Evolutionary conservation across 2,797 vertebrate genomes (phyloP).

Genomic region (Chelonia mydas): DNA sequence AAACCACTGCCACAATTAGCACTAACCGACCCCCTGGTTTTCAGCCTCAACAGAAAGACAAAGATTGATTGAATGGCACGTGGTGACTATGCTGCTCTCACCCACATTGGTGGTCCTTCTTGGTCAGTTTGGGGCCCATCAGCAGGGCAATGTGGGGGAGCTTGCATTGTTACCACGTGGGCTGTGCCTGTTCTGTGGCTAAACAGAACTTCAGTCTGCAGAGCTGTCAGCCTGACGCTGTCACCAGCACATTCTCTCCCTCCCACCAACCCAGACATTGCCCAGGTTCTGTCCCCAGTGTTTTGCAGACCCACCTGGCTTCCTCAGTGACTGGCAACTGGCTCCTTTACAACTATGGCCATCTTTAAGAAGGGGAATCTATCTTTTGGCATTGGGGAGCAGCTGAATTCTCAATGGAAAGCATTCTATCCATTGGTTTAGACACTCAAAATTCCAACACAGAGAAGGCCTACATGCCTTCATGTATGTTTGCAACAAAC

Average conservation of each 20-base stretch:
- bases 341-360: background rate
- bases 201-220: background rate
- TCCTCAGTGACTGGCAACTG: background rate
- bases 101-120: background rate
- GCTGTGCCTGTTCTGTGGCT: too few species aligned
- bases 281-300: background rate
- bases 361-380: background rate
- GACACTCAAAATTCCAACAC: background rate
- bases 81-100: background rate
- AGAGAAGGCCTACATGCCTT: background rate
- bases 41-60: background rate
- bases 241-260: background rate
- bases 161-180: background rate
- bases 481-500: background rate
- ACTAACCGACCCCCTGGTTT: background rate
- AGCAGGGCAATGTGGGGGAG: accelerated
- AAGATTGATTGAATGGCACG: background rate
- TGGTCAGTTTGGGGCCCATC: background rate
- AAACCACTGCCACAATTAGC: accelerated
- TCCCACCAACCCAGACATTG: background rate
- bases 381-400: background rate
- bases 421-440: accelerated
- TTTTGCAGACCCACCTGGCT: background rate
- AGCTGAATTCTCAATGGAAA: slow-evolving; percentile 48
- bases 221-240: background rate